Evolutionary conservation across 2,888 invertebrate genomes (phyloP), one percentile per base, ranked within the genome.

Genomic region (Notodonta ziczac): DNA sequence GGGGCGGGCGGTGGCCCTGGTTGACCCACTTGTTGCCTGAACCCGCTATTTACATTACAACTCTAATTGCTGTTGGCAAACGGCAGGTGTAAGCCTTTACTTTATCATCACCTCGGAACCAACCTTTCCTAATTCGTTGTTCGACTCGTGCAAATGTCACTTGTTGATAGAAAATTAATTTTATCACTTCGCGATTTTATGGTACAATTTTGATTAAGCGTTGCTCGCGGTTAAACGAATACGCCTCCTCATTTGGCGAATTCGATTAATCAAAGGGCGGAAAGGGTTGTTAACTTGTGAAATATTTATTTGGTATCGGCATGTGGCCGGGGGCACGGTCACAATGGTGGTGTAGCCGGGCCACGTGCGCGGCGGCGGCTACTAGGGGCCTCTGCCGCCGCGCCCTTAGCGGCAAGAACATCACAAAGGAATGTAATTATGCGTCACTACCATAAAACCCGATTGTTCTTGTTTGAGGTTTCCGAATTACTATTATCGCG

Each of bases 1-100:
- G 71, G 73, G 72, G 73, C 71, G 52, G 63, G 68, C 67, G 77
- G 74, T 71, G 74, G 77, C 84, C 86, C 86, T 80, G 84, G 80
- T 81, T 91, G 92, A 92, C 93, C 93, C 92, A 92, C 93, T 93
- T 93, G 93, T 93, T 93, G 93, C 89, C 89, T 80, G 77, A 74
- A 78, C 80, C 80, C 83, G 81, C 82, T 89, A 89, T 90, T 90
- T 89, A 89, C 89, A 87, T 87, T 86, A 87, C 83, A 81, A 81
- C 78, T 86, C 84, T 84, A 84, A 88, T 87, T 85, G 83, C 82
- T 82, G 77, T 80, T 79, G 78, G 80, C 78, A 76, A 77, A 83
- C 76, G 78, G 73, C 81, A 84, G 81, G 81, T 82, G 79, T 80
- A 79, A 77, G 72, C 78, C 74, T 77, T 79, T 76, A 74, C 39